Evolutionary conservation across 2,888 invertebrate genomes (phyloP).

Genomic region (Drosophila birchii): DNA sequence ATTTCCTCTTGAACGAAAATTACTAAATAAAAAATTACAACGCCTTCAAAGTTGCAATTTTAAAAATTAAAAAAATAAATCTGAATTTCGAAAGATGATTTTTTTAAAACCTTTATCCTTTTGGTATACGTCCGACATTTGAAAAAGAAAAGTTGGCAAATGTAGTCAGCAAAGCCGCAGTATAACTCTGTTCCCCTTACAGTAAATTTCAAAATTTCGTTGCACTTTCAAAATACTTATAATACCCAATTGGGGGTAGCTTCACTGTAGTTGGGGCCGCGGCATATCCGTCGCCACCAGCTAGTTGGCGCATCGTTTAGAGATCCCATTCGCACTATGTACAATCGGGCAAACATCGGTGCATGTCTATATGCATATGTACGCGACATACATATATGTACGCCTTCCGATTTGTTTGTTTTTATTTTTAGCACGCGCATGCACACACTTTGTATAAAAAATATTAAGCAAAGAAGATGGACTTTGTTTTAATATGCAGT

Average conservation of each 20-base stretch:
- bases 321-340: slow-evolving; percentile 46
- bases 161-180: too few species aligned
- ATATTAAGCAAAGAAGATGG: not conserved
- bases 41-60: too few species aligned
- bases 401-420: slow-evolving; percentile 51
- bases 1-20: too few species aligned
- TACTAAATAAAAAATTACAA: too few species aligned
- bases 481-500: not conserved
- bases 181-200: not conserved
- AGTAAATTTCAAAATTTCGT: not conserved
- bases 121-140: too few species aligned
- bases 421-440: slow-evolving; percentile 48
- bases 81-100: too few species aligned
- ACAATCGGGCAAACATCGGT: slow-evolving; percentile 41
- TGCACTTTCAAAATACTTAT: not conserved
- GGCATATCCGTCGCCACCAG: slow-evolving; percentile 47
- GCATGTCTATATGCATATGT: slow-evolving; percentile 21
- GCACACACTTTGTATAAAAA: slow-evolving; percentile 33
- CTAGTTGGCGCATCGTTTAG: slow-evolving; percentile 49
- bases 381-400: slow-evolving; percentile 29
- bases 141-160: too few species aligned
- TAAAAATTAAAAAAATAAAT: too few species aligned
- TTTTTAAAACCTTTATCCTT: too few species aligned
- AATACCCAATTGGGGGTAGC: not conserved
- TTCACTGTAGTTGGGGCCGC: slow-evolving; percentile 35